Evolutionary conservation across 1,140 invertebrate species (phyloP).

Genomic region (Lucilia cuprina): DNA sequence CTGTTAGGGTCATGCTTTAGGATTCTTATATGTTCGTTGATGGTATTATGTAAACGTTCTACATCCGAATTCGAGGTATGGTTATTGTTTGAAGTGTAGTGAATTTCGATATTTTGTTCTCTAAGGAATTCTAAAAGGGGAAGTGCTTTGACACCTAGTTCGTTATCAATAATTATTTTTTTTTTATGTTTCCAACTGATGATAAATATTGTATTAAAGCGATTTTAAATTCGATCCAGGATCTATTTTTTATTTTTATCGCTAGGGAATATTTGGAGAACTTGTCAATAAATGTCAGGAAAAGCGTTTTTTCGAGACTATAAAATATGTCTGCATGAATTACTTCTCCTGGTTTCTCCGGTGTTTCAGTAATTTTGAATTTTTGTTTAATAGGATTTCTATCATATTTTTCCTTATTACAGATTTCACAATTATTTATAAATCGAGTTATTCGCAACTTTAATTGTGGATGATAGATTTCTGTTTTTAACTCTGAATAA

Average conservation of each 20-base stretch:
- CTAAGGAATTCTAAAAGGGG: background rate
- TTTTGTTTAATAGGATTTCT: constrained; percentile 24
- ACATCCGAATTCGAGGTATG: constrained; percentile 13
- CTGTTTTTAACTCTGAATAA: constrained; percentile 1
- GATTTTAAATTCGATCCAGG: background rate
- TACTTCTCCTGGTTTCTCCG: constrained; percentile 17
- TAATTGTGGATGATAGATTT: constrained; percentile 34
- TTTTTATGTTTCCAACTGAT: background rate
- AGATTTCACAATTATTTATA: constrained; percentile 37
- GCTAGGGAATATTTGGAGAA: background rate
- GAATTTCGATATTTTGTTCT: background rate
- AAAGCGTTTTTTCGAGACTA: background rate
- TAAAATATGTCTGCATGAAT: constrained; percentile 31
- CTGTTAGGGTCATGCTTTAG: background rate
- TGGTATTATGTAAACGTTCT: constrained; percentile 2
- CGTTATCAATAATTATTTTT: constrained; percentile 29
- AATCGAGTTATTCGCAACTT: background rate
- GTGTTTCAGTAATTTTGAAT: constrained; percentile 26
- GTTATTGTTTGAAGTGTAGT: too few relatives aligned
- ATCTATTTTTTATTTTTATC: constrained; percentile 5
- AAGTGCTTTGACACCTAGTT: constrained; percentile 4
- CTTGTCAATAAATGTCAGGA: constrained; percentile 18
- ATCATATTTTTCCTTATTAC: constrained; percentile 20
- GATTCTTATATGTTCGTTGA: constrained; percentile 16
- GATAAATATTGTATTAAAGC: background rate